These are phyloP conservation scores for Drosophila cardini DNA, from an alignment of 1,140 invertebrate genomes.

Conservation along the genomic window DNA sequence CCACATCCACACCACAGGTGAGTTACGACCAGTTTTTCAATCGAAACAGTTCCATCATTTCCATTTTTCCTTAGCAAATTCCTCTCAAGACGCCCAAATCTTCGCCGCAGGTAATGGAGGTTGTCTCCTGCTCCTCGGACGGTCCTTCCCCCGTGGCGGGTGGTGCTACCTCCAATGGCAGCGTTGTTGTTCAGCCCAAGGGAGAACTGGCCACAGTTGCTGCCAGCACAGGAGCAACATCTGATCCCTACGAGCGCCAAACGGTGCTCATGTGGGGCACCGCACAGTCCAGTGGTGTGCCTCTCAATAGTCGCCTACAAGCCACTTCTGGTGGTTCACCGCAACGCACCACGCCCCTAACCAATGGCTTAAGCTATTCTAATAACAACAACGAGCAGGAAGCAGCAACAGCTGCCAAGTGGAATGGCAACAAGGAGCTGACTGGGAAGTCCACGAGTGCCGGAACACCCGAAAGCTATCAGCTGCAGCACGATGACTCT, in stretches of 20 bases:
- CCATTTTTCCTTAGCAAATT: constrained; percentile 55
- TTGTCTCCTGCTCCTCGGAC: constrained; percentile 82
- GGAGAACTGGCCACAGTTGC: constrained; percentile 75
- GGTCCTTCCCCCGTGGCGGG: constrained; percentile 72
- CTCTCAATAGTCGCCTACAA: constrained; percentile 68
- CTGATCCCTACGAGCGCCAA: constrained; percentile 88
- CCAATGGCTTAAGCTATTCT: constrained; percentile 72
- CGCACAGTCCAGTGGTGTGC: constrained; percentile 83
- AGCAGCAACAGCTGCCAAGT: constrained; percentile 62
- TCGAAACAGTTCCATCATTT: not conserved
- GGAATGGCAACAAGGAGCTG: constrained; percentile 76
- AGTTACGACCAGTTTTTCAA: not conserved
- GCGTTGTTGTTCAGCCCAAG: constrained; percentile 79
- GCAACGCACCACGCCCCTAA: constrained; percentile 67
- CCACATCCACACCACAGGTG: constrained; percentile 83
- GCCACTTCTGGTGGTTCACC: constrained; percentile 63
- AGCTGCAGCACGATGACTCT: constrained; percentile 81
- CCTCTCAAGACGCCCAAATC: constrained; percentile 83
- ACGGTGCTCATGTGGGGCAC: constrained; percentile 95
- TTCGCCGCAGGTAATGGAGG: constrained; percentile 83
- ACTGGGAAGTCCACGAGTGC: constrained; percentile 62
- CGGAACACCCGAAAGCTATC: constrained; percentile 74
- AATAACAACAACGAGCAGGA: constrained; percentile 64
- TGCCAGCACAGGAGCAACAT: constrained; percentile 19
- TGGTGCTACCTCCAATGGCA: constrained; percentile 59